Conservation (phyloP, 1,140 invertebrate species). For the Andrena cerasifolii region DNA sequence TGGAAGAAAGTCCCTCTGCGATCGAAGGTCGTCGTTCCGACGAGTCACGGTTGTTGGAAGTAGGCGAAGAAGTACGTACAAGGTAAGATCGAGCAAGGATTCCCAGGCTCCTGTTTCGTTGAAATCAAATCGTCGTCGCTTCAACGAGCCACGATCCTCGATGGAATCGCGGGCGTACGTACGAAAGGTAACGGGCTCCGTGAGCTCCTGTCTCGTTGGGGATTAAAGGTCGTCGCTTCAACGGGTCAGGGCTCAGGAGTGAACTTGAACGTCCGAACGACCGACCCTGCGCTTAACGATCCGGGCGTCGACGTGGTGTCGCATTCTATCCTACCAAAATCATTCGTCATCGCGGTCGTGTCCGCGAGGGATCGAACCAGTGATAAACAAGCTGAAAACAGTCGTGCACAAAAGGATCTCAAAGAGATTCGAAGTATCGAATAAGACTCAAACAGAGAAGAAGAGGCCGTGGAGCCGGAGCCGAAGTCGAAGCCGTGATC, state of each 20-base stretch:
- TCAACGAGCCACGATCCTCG: constrained; percentile 45
- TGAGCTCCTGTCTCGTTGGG: constrained; percentile 34
- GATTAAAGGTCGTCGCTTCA: constrained; percentile 63
- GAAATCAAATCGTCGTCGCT: constrained; percentile 63
- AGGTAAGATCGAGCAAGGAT: constrained; percentile 9
- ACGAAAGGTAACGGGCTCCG: neutral
- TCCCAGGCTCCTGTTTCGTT: constrained; percentile 40
- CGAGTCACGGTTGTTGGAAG: constrained; percentile 1
- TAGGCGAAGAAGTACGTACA: constrained; percentile 17
- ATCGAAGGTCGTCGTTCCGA: constrained; percentile 9
- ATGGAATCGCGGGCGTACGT: constrained; percentile 8
- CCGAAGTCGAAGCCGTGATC: constrained; percentile 72
- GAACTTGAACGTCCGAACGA: constrained; percentile 45
- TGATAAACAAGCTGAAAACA: constrained; percentile 35
- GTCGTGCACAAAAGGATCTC: neutral
- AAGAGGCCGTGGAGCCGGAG: constrained; percentile 52
- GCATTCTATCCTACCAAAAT: constrained; percentile 55
- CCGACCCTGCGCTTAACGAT: constrained; percentile 5
- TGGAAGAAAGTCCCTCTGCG: neutral
- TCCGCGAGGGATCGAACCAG: constrained; percentile 44
- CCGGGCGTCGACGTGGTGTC: constrained; percentile 47
- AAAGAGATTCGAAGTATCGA: constrained; percentile 37
- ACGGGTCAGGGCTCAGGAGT: constrained; percentile 43
- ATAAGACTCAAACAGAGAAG: constrained; percentile 46
- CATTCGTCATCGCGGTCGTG: constrained; percentile 56